phyloP scores from a whole-genome alignment of 2,797 vertebrate species.

The Avahi laniger region DNA sequence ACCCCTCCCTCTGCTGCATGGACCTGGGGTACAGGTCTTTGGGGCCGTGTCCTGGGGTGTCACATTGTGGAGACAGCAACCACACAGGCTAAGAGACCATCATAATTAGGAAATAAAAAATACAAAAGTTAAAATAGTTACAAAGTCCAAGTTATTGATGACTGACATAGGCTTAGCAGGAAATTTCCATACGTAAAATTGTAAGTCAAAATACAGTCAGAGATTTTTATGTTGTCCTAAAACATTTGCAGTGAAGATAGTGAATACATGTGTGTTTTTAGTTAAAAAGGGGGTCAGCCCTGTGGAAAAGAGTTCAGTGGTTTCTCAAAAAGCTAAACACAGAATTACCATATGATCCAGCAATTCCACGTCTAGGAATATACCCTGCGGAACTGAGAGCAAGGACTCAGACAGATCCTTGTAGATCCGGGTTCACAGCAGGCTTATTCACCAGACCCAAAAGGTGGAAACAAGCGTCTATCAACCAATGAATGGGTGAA shows the following conservation, averaged over 20 bases:
- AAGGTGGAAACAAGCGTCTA: background rate
- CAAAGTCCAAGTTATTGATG: background rate
- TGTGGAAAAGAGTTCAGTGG: background rate
- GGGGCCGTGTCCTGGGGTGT: background rate
- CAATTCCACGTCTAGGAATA: background rate
- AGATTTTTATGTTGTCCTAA: background rate
- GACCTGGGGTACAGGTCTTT: background rate
- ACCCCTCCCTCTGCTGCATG: fast-evolving
- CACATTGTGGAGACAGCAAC: background rate
- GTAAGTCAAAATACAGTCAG: background rate
- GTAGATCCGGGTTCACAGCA: background rate
- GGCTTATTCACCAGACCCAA: background rate
- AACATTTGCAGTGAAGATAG: background rate
- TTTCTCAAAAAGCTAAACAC: background rate
- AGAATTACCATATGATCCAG: background rate
- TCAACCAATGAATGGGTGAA: background rate
- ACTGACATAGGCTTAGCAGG: background rate
- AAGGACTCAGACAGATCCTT: background rate
- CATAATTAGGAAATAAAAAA: background rate
- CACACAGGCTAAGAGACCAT: background rate
- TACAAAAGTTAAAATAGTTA: background rate
- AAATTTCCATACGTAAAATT: background rate
- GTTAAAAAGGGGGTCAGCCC: background rate
- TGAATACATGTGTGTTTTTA: background rate
- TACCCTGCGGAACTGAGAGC: background rate